Conservation (phyloP, 2,797 vertebrate genomes). For the Lagorchestes hirsutus region DNA sequence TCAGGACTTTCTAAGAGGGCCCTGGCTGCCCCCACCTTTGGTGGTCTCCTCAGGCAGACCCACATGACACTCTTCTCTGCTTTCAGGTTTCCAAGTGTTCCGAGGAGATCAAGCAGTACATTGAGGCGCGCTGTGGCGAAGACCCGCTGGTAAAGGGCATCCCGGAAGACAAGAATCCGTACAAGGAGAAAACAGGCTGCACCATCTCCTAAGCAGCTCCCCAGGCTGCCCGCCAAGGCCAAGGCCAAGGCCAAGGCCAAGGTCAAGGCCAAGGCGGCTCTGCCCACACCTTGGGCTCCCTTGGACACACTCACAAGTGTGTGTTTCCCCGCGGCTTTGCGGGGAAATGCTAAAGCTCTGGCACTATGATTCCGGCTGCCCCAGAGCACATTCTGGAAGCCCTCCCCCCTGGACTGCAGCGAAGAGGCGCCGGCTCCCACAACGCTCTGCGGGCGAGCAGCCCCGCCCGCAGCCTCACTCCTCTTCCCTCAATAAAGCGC, state of each 20-base stretch:
- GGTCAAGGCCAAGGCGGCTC: background rate
- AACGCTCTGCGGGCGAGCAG: background rate
- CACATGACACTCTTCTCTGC: background rate
- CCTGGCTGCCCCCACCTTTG: too few relatives aligned
- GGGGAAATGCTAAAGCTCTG: background rate
- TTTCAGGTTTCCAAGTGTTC: slow-evolving; percentile 96
- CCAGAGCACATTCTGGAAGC: background rate
- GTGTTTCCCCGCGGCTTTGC: too few relatives aligned
- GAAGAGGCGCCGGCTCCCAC: background rate
- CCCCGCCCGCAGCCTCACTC: background rate
- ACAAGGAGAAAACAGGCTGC: slow-evolving; percentile 99
- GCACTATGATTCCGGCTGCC: background rate
- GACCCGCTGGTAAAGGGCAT: slow-evolving; percentile 96
- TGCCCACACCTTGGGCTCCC: background rate
- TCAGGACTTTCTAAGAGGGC: too few relatives aligned
- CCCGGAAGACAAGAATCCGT: slow-evolving; percentile 97
- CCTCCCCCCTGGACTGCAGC: too few relatives aligned
- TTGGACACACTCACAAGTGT: too few relatives aligned
- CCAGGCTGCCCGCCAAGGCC: background rate
- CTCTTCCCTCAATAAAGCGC: background rate
- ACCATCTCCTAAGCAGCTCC: slow-evolving; percentile 89
- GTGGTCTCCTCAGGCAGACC: background rate
- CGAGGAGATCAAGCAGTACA: slow-evolving; percentile 96
- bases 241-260: too few relatives aligned
- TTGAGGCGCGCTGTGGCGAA: slow-evolving; percentile 92